A percentile compares a stretch with the other conserved stretches of the same genome.
These are phyloP conservation scores for Ormyrus rosae DNA, from an alignment of 2,888 invertebrate species.

Conservation along the genomic window DNA sequence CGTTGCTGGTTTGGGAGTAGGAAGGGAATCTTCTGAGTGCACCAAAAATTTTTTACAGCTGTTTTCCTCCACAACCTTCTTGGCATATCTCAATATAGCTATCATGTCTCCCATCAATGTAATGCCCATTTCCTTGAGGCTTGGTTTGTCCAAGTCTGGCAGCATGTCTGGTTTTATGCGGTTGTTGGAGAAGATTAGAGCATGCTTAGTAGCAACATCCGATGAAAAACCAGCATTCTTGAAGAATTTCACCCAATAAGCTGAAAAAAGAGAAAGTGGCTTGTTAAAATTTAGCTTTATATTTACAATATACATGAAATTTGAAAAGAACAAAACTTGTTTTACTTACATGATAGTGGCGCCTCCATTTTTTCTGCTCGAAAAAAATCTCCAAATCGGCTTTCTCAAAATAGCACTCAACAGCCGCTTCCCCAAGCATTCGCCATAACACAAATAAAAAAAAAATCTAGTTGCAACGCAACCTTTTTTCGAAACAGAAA, in stretches of 20 bases:
- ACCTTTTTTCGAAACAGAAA: no score
- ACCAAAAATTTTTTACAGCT: conserved; percentile 73
- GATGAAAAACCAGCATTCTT: conserved; percentile 89
- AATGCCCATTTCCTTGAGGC: conserved; percentile 92
- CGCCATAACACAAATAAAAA: background rate
- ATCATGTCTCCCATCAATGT: conserved; percentile 82
- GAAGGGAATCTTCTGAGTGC: conserved; percentile 66
- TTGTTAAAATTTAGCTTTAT: no score
- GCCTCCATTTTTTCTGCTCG: no score
- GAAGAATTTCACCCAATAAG: conserved; percentile 91
- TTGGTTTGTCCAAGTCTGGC: conserved; percentile 90
- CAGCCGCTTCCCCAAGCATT: no score
- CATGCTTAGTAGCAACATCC: conserved; percentile 88
- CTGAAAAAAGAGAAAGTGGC: conserved; percentile 72
- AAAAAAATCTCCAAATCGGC: no score
- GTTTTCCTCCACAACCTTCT: conserved; percentile 78
- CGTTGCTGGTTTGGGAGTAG: conserved; percentile 48
- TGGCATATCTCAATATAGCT: conserved; percentile 81
- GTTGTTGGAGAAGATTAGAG: conserved; percentile 90
- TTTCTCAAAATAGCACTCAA: background rate
- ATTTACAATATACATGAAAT: no score
- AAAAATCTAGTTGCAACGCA: no score
- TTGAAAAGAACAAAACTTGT: no score
- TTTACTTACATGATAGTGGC: no score
- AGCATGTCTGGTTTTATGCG: conserved; percentile 92